A percentile compares a stretch with the other conserved stretches of the same genome.
Conservation (phyloP, 2,113 vertebrate species). For the Speoplatyrhinus poulsoni region DNA sequence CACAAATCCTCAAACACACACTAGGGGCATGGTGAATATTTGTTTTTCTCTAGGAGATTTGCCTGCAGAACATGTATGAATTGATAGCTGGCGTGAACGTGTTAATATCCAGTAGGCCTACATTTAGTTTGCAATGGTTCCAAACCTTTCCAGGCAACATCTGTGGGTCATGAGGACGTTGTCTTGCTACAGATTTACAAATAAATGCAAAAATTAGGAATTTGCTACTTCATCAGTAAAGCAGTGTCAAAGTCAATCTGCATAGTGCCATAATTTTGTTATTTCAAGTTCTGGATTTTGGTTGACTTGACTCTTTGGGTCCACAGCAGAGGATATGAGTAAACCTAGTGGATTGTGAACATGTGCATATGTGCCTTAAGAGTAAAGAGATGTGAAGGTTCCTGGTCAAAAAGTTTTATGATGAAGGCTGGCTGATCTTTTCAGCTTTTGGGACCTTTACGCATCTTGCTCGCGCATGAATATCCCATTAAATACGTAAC, state of each 20-base stretch:
- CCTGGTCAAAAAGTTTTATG: conserved; percentile 60
- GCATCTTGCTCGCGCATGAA: conserved; percentile 46
- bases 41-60: conserved; percentile 20
- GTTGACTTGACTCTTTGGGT: conserved; percentile 18
- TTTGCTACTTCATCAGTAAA: neutral
- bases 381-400: conserved; percentile 53
- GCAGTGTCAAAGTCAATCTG: neutral
- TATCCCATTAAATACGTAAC: conserved; percentile 58
- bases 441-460: conserved; percentile 63
- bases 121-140: neutral
- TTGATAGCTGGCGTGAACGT: conserved; percentile 4
- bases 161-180: conserved; percentile 3
- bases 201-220: neutral
- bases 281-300: conserved; percentile 27
- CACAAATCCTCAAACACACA: conserved; percentile 29
- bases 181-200: conserved; percentile 2
- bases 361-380: conserved; percentile 62
- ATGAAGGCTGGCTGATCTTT: conserved; percentile 69
- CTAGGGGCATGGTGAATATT: conserved; percentile 27
- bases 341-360: conserved; percentile 63
- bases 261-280: conserved; percentile 6
- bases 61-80: neutral
- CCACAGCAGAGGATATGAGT: conserved; percentile 49
- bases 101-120: neutral
- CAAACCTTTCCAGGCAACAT: conserved; percentile 7